Evolutionary conservation across 30 jellyfish, hydroid and myxozoan species (phyloP).

Genomic region (Rhopilema esculentum): DNA sequence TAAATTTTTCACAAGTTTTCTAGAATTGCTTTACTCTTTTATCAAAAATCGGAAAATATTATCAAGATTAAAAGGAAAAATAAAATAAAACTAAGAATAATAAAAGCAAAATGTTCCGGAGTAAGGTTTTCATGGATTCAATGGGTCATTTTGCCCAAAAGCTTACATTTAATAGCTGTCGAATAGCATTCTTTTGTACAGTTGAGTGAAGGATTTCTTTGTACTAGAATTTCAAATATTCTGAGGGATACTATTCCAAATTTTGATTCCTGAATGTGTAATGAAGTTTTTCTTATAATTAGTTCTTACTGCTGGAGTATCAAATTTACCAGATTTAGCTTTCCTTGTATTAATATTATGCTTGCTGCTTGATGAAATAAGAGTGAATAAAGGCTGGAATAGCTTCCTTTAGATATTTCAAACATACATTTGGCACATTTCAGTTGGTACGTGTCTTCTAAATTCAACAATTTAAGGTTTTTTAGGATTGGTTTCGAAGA

Average conservation of each 20-base stretch:
- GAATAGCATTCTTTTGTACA: not conserved
- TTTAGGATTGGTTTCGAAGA: conserved; percentile 37
- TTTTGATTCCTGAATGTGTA: not conserved
- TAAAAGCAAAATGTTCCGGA: too few species aligned
- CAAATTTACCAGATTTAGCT: conserved; percentile 43
- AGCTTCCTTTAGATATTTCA: conserved; percentile 39
- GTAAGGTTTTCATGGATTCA: too few species aligned
- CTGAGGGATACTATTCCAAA: conserved; percentile 2
- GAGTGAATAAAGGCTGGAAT: conserved; percentile 11
- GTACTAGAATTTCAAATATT: not conserved
- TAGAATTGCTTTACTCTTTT: too few species aligned
- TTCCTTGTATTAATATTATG: conserved; percentile 38
- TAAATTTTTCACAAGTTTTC: too few species aligned
- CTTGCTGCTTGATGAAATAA: conserved; percentile 11
- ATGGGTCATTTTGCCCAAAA: too few species aligned
- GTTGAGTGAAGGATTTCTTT: not conserved
- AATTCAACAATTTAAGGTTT: conserved; percentile 23
- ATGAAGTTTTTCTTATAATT: conserved; percentile 3
- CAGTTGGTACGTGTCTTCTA: conserved; percentile 53
- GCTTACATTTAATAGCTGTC: too few species aligned
- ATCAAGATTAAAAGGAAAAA: too few species aligned
- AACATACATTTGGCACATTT: conserved; percentile 31
- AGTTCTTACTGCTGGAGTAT: conserved; percentile 21
- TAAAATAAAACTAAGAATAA: too few species aligned
- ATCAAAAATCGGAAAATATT: too few species aligned